phyloP scores from a whole-genome alignment of 2,797 vertebrate genomes.

The Danio jaintianensis region DNA sequence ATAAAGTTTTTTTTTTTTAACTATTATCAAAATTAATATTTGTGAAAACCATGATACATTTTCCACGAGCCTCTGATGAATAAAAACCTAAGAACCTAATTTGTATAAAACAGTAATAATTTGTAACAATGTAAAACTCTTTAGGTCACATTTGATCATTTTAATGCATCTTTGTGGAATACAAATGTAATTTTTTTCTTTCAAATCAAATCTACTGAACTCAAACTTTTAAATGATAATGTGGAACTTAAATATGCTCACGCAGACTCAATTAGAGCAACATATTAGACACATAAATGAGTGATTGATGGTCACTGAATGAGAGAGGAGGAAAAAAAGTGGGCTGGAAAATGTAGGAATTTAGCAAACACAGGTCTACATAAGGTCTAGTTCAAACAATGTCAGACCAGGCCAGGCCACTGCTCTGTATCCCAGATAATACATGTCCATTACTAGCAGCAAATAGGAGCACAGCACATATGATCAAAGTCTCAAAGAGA shows the following conservation, averaged over 20 bases:
- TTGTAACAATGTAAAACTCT: not conserved
- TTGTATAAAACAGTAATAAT: not conserved
- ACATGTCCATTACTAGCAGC: constrained; percentile 38
- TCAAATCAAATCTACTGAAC: not conserved
- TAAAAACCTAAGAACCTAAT: not conserved
- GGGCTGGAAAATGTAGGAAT: not conserved
- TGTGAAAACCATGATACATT: too few relatives aligned
- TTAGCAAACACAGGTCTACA: not conserved
- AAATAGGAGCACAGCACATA: constrained; percentile 26
- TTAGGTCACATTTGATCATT: not conserved
- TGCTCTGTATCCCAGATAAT: constrained; percentile 14
- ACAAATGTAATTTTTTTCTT: not conserved
- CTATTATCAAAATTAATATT: too few relatives aligned
- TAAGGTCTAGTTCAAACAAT: constrained; percentile 13
- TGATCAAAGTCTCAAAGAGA: constrained; percentile 31
- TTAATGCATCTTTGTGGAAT: not conserved
- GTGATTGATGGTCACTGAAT: not conserved
- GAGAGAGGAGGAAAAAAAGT: not conserved
- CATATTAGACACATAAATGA: constrained; percentile 3
- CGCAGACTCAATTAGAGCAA: not conserved
- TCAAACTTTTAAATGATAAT: not conserved
- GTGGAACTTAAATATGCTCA: not conserved
- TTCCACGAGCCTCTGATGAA: too few relatives aligned
- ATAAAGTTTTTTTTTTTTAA: too few relatives aligned
- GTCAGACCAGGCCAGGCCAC: constrained; percentile 6